Evolutionary conservation across 2,888 invertebrate species (phyloP), one percentile per base, ranked within the genome.

Genomic region (Julus scandinavius): DNA sequence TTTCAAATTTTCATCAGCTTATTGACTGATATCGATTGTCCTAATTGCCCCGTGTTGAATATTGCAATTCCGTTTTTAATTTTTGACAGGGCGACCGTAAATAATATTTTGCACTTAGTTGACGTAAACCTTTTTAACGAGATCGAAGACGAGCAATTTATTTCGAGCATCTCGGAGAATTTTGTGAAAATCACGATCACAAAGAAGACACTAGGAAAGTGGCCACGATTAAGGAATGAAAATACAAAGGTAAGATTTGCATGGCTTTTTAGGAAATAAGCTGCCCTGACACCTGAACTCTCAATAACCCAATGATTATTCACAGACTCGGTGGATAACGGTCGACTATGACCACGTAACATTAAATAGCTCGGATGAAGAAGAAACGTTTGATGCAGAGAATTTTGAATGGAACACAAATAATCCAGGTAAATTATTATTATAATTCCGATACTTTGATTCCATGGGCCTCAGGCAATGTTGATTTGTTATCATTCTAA

Each of bases 171-270:
- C 11, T 29, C 11, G n/a, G 85, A 85, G 29, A 85, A 85, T 13
- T 85, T n/a, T 29, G 85, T 85, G 15, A 45, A 29, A 85, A 85
- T 85, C 45, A 13, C 11, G 29, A 45, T 85, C 17, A 11, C 50
- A 41, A 85, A 85, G 85, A 49, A 13, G 20, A 80, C 38, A 13
- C 2, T n/a, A 17, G 20, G 11, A 11, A 17, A 49, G 20, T 85
- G 85, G 85, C 85, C 49, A 20, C 20, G 85, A 15, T 85, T 85
- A 85, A n/a, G 20, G 6, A 49, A 85, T 15, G 49, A 85, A 49
- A 85, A 9, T 2, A 45, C 29, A 1, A 85, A 85, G 50, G 85
- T n/a, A 45, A 85, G 9, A 15, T 38, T 80, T 15, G 4, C 9
- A 29, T n/a, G 11, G 9, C 7, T 11, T 72, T 72, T 11, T 17